Base-by-base conservation (phyloP, 1,140 invertebrate species). In the Cecropterus lyciades region DNA sequence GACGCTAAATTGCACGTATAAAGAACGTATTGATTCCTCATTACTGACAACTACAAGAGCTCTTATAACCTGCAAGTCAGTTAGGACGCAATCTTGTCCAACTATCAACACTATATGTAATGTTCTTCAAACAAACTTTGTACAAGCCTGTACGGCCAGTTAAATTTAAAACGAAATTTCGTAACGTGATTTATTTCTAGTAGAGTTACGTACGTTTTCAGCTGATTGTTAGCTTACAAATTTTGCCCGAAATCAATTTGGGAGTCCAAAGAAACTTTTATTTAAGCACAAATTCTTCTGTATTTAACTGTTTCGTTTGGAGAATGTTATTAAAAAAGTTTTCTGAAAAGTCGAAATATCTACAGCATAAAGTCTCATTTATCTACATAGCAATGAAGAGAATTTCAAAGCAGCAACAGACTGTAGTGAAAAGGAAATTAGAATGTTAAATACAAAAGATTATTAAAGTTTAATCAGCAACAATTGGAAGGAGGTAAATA, bases 61-160 rank as follows among this genome's bases (percentile, higher is more conserved):
- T 24, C 20, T 24, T 24, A 24, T 24, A 24, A 24, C 20, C 20
- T 24, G 20, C 5, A 24, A 24, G 20, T 24, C 20, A 3, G 5
- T 24, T 3, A 24, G 20, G 1, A 5, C 1, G 1, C 15, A 1
- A 14, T 11, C 30, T 30, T 53, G 6, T 45, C 13, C 30, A 17
- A 4, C 9, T 69, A 73, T 71, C 42, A 43, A 30, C 68, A 70
- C 69, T 69, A 69, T 64, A 69, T 69, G 77, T 79, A 84, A 74
- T 81, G n/a, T 81, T 80, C 79, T 77, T 80, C 72, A 66, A 73
- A 62, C 66, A 75, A 60, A 81, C 57, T 81, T 75, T 43, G 68
- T 59, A 65, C 67, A 46, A 20, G 45, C 43, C 45, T 63, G 62
- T 66, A 74, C 60, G 69, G 71, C 69, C 51, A 53, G 67, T 65